phyloP scores from a whole-genome alignment of 2,888 invertebrate species.

The Dromius quadrimaculatus region DNA sequence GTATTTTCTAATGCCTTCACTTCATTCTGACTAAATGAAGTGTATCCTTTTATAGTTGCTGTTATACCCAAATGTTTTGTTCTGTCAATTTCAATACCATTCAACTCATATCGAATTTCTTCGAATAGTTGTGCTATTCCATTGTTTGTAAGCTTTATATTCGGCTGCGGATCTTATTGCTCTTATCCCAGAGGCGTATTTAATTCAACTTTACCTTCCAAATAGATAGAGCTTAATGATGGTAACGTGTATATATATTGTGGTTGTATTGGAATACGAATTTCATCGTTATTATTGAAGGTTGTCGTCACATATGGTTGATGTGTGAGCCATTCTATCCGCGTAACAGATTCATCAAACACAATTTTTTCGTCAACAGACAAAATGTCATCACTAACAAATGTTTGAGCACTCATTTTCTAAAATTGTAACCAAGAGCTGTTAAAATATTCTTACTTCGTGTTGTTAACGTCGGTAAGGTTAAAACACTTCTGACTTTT shows the following conservation, averaged over 20 bases:
- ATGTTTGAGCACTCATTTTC: not conserved
- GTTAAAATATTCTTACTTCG: not conserved
- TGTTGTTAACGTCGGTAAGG: not conserved
- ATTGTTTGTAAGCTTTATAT: constrained; percentile 52
- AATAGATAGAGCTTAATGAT: constrained; percentile 55
- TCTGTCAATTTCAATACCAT: too few relatives aligned
- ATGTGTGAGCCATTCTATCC: constrained; percentile 56
- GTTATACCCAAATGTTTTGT: too few relatives aligned
- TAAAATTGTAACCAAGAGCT: not conserved
- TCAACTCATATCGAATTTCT: too few relatives aligned
- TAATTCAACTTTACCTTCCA: constrained; percentile 54
- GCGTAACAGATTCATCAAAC: not conserved
- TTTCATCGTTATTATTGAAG: constrained; percentile 59
- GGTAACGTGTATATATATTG: constrained; percentile 57
- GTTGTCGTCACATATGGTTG: constrained; percentile 55
- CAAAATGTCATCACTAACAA: not conserved
- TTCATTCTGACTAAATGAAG: too few relatives aligned
- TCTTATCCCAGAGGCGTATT: too few relatives aligned
- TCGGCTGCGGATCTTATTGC: not conserved
- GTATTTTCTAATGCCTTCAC: too few relatives aligned
- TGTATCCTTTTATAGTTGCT: too few relatives aligned
- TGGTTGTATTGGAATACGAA: constrained; percentile 58
- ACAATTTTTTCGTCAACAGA: not conserved
- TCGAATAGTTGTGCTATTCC: constrained; percentile 46
- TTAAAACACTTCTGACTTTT: not conserved